Evolutionary conservation across 2,113 vertebrate species (phyloP).

Genomic region (Brachyhypopomus gauderio): DNA sequence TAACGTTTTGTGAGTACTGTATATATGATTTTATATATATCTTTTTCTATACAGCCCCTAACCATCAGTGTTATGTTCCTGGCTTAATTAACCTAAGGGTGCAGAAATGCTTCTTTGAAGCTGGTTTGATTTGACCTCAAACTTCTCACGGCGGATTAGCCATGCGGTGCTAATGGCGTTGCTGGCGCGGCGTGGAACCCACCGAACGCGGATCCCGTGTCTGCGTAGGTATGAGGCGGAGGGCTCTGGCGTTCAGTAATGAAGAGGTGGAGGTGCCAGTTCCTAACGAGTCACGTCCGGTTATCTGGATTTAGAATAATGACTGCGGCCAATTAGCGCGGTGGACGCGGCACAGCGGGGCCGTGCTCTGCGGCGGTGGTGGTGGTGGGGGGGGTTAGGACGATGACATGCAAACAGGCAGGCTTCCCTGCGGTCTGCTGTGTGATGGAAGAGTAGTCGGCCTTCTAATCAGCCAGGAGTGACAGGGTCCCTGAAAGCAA

Average conservation of each 20-base stretch:
- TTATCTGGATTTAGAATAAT: constrained; percentile 52
- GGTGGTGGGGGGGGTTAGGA: no score
- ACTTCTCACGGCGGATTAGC: constrained; percentile 42
- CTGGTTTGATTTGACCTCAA: constrained; percentile 42
- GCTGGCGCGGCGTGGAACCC: constrained; percentile 12
- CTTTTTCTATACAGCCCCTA: constrained; percentile 13
- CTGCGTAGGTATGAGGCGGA: constrained; percentile 1
- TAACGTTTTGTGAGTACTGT: no score
- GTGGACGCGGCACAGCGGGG: constrained; percentile 8
- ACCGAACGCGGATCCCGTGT: constrained; percentile 31
- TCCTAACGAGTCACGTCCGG: constrained; percentile 39
- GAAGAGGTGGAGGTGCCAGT: constrained; percentile 44
- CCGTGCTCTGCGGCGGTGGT: not conserved
- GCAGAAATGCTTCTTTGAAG: constrained; percentile 22
- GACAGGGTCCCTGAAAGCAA: constrained; percentile 61
- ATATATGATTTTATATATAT: no score
- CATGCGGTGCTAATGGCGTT: constrained; percentile 30
- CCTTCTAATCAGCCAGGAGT: constrained; percentile 60
- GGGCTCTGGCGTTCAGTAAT: constrained; percentile 41
- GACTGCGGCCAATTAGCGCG: constrained; percentile 48
- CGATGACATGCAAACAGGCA: constrained; percentile 55
- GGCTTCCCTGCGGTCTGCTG: constrained; percentile 58
- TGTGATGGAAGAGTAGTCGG: constrained; percentile 56
- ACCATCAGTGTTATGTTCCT: constrained; percentile 44
- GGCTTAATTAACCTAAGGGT: constrained; percentile 52